Evolutionary conservation across 2,113 vertebrate genomes (phyloP).

Genomic region (Ictalurus furcatus): DNA sequence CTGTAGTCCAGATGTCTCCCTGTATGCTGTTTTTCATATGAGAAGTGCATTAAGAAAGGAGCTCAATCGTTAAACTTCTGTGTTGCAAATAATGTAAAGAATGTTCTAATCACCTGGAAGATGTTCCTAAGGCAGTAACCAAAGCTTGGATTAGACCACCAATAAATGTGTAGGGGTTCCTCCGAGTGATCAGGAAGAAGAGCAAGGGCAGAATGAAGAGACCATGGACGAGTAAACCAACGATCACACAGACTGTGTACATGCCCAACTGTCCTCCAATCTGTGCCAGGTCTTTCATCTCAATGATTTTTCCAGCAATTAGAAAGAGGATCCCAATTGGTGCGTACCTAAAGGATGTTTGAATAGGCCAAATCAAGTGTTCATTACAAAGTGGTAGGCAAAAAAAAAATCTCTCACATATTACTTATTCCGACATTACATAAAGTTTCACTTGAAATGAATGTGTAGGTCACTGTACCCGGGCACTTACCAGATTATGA

Average conservation of each 20-base stretch:
- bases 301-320: conserved; percentile 94
- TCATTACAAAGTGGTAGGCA: neutral
- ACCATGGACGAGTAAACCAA: conserved; percentile 90
- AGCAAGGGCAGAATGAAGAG: conserved; percentile 87
- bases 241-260: conserved; percentile 90
- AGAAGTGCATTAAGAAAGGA: neutral
- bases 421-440: neutral
- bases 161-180: conserved; percentile 88
- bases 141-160: conserved; percentile 90
- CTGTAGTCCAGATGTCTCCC: neutral
- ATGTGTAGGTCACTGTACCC: neutral
- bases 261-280: conserved; percentile 93
- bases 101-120: conserved; percentile 81
- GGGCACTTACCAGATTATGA: conserved; percentile 92
- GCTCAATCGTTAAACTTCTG: neutral
- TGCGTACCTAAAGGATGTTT: conserved; percentile 80
- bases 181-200: conserved; percentile 88
- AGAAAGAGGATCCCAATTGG: conserved; percentile 95
- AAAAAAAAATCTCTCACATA: neutral
- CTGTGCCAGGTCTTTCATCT: conserved; percentile 91
- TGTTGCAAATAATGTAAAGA: neutral
- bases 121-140: conserved; percentile 92
- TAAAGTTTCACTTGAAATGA: neutral
- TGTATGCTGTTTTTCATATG: neutral
- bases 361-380: neutral